Evolutionary conservation across 2,797 vertebrate species (phyloP), one percentile per base, ranked within the genome.

Genomic region (Crypturellus tataupa): DNA sequence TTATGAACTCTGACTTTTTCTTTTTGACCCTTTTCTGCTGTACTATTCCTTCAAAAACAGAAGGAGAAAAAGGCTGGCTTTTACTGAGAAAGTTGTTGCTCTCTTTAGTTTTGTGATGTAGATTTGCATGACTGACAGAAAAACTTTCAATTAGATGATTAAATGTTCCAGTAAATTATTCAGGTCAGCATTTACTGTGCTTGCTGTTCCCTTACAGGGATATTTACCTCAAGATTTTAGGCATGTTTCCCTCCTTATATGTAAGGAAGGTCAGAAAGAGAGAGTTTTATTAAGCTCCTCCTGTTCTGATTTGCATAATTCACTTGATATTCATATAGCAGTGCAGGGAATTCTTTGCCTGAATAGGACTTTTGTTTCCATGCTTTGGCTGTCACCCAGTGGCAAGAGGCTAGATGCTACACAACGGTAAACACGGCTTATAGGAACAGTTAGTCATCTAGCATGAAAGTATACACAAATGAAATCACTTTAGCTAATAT

Each of bases 351-450:
- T 96, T 94, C 82, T 92, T 82, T 88, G 92, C 58, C 94, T 97
- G 94, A 97, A 96, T 94, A 91, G 73, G 81, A 35, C 85, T 95
- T 96, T 97, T 97, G 94, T 97, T 97, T 95, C 93, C 92, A 95
- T 97, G 96, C 94, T 94, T 97, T 97, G 97, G 96, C 97, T 96
- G 96, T 96, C 96, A 97, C 96, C 94, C 96, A 97, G 96, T 96
- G 96, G 96, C 94, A 96, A 96, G 93, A 97, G 95, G 84, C 94
- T 96, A 91, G 96, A 96, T 96, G 97, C 94, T 96, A 95, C 96
- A 95, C 92, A 94, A 89, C 94, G 12, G 8, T 97, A 97, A 97
- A 96, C 94, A 95, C 90, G 81, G 80, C 21, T 65, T 95, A 56
- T 85, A 49, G 70, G 75, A 96, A 94, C 83, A 79, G 89, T 89